These are phyloP conservation scores for Sitta europaea DNA, from an alignment of 2,113 vertebrate genomes.

Conservation along the genomic window DNA sequence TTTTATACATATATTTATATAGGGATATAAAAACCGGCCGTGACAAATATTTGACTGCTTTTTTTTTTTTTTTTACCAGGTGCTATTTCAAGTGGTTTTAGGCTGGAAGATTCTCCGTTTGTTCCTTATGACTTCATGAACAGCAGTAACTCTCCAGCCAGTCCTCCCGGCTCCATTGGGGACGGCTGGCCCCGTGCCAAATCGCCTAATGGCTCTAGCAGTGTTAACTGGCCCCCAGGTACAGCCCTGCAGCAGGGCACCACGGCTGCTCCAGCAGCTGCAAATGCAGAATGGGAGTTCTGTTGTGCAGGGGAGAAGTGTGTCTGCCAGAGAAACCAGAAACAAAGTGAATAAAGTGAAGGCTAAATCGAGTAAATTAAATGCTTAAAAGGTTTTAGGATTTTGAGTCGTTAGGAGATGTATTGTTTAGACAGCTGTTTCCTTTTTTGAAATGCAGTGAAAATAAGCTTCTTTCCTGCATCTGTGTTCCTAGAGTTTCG, in stretches of 20 bases:
- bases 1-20: background rate
- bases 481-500: constrained; percentile 86
- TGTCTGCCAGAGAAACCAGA: background rate
- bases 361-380: background rate
- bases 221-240: constrained; percentile 96
- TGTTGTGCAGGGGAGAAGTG: fast-evolving
- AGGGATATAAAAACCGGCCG: background rate
- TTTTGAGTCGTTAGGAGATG: background rate
- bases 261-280: background rate
- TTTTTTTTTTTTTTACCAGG: constrained; percentile 62
- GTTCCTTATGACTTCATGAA: constrained; percentile 92
- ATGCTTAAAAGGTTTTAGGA: background rate
- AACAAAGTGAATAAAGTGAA: background rate
- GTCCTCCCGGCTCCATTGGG: constrained; percentile 94
- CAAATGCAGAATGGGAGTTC: background rate
- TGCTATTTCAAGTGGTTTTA: constrained; percentile 98
- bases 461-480: background rate
- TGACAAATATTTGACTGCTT: background rate
- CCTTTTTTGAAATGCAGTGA: background rate
- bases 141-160: constrained; percentile 91
- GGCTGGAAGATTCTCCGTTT: constrained; percentile 95
- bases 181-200: constrained; percentile 99
- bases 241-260: background rate
- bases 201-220: constrained; percentile 95
- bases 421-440: background rate